phyloP scores from a whole-genome alignment of 2,797 vertebrate species.

The Amazonetta brasiliensis region DNA sequence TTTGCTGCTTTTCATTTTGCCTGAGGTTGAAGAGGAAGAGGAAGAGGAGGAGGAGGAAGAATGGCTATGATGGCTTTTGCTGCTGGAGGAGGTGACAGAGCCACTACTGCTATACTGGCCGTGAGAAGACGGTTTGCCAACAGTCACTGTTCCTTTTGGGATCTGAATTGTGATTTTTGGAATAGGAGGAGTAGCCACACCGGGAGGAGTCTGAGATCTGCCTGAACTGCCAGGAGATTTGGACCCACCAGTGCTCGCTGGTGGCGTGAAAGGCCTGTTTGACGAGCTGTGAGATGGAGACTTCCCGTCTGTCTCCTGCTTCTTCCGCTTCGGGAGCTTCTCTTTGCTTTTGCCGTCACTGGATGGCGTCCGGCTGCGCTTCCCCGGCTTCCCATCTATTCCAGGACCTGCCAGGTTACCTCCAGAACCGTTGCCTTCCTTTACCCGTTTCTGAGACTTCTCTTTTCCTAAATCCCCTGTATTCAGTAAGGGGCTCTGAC shows the following conservation, averaged over 20 bases:
- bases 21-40: slow-evolving; percentile 86
- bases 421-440: slow-evolving; percentile 84
- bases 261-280: slow-evolving; percentile 94
- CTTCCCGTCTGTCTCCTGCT: slow-evolving; percentile 93
- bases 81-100: slow-evolving; percentile 84
- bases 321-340: slow-evolving; percentile 95
- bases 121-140: slow-evolving; percentile 93
- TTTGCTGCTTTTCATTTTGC: slow-evolving; percentile 95
- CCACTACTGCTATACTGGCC: slow-evolving; percentile 92
- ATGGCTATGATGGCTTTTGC: slow-evolving; percentile 97
- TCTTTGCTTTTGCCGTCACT: slow-evolving; percentile 98
- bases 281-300: slow-evolving; percentile 95
- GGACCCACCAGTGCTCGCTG: slow-evolving; percentile 92
- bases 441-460: slow-evolving; percentile 85
- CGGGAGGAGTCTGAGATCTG: slow-evolving; percentile 95
- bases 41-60: slow-evolving; percentile 89
- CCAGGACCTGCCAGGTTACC: slow-evolving; percentile 80
- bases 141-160: slow-evolving; percentile 93
- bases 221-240: slow-evolving; percentile 97
- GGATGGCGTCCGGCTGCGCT: slow-evolving; percentile 95
- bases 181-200: slow-evolving; percentile 94
- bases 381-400: slow-evolving; percentile 90
- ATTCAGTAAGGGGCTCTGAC: slow-evolving; percentile 91
- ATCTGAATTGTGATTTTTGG: slow-evolving; percentile 99
- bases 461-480: slow-evolving; percentile 85